Base-by-base conservation (phyloP, 2,888 invertebrate genomes). In the Rotaria socialis region DNA sequence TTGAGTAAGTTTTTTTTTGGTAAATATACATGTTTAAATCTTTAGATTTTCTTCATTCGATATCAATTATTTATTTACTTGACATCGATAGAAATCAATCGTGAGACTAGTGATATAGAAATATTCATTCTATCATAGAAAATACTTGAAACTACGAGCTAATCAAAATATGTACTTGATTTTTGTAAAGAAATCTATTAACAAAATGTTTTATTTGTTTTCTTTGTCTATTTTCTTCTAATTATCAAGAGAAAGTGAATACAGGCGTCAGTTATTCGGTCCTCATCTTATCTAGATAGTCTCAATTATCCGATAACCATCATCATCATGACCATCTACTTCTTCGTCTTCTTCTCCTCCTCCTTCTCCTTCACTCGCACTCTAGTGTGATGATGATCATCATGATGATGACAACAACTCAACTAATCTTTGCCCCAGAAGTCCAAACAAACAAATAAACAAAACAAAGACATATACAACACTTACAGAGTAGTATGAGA, bases 221-320 rank as follows among this genome's bases (percentile, higher is more conserved):
- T 56, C 56, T 24, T 24, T 56, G 56, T 56, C 56, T 56, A 56
- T 56, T 56, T 56, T 67, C 67, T 67, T 67, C 67, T 67, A 67
- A 67, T 67, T 67, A 67, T 67, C 67, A 67, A 41, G 67, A 67
- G 67, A 67, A 67, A 67, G 67, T 67, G 67, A 67, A 67, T 67
- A 41, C 27, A 67, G 67, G 67, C 67, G 67, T 35, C 67, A 67
- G 67, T 67, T 14, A 67, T 27, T 67, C 35, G 67, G 35, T 67
- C 67, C 67, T 67, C 67, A 67, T 67, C 67, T 67, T 67, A 67
- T 67, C 67, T 67, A 35, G 67, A 67, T 67, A 67, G 67, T 67
- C 67, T 67, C 67, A 67, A 67, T 67, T 67, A 67, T 67, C 67
- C 67, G 67, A 67, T 67, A 67, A 67, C 67, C 67, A 67, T 67